A percentile compares a stretch with the other conserved stretches of the same genome.
These are phyloP conservation scores for Lasioglossum leucozonium DNA, from an alignment of 2,888 invertebrate genomes.

Conservation along the genomic window DNA sequence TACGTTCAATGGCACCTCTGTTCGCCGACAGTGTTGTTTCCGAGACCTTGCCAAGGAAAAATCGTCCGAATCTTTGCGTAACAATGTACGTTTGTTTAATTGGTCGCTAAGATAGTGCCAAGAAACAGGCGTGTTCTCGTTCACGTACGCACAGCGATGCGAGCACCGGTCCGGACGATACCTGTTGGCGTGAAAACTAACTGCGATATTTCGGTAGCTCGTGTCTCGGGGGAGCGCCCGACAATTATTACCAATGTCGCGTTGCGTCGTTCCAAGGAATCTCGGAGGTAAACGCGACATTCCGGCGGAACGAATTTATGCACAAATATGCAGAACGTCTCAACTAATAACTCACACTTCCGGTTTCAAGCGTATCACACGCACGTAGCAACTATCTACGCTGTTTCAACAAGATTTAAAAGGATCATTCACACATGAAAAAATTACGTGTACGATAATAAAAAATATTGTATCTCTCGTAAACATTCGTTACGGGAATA, in stretches of 20 bases:
- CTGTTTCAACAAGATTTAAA: not conserved
- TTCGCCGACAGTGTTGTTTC: not conserved
- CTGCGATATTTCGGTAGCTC: constrained; percentile 54
- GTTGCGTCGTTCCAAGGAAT: not conserved
- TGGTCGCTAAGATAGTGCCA: constrained; percentile 44
- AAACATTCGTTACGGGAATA: too few species aligned
- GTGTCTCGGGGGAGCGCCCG: not conserved
- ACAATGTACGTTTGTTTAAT: constrained; percentile 47
- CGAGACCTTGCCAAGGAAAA: constrained; percentile 25
- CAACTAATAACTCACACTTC: not conserved
- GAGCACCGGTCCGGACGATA: constrained; percentile 45
- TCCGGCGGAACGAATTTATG: not conserved
- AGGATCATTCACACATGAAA: not conserved
- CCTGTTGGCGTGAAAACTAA: constrained; percentile 49
- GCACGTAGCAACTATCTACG: not conserved
- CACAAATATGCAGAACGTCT: not conserved
- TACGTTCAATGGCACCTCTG: constrained; percentile 11
- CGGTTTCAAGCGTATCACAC: not conserved
- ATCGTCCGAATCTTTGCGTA: constrained; percentile 16
- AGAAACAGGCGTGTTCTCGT: constrained; percentile 14
- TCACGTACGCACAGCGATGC: constrained; percentile 1
- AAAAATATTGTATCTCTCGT: not conserved
- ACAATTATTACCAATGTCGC: constrained; percentile 11
- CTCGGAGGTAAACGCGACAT: constrained; percentile 1
- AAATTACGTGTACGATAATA: not conserved